These are phyloP conservation scores for Calephelis virginiensis DNA, from an alignment of 1,140 invertebrate species.

Conservation along the genomic window DNA sequence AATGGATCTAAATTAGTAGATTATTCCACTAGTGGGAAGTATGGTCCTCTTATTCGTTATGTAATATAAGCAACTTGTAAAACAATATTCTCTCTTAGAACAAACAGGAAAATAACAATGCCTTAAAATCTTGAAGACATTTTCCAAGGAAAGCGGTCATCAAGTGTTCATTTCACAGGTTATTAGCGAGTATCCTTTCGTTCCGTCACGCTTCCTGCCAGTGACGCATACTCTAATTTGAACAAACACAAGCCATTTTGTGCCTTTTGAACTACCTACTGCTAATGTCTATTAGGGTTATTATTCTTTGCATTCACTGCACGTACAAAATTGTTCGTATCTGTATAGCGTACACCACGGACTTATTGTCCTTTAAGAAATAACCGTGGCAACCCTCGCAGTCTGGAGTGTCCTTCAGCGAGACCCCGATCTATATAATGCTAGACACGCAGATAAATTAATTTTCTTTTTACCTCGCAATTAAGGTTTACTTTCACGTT, in stretches of 20 bases:
- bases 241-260: constrained; percentile 41
- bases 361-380: constrained; percentile 58
- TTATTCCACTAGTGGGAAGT: too few species aligned
- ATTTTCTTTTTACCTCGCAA: constrained; percentile 26
- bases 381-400: constrained; percentile 43
- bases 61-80: too few species aligned
- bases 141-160: constrained; percentile 49
- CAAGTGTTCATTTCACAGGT: constrained; percentile 68
- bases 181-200: constrained; percentile 59
- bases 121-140: background rate
- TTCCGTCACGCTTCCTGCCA: constrained; percentile 49
- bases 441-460: constrained; percentile 26
- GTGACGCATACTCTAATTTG: constrained; percentile 70
- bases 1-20: too few species aligned
- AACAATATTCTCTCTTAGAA: too few species aligned
- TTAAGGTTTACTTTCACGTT: background rate
- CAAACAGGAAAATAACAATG: background rate
- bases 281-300: constrained; percentile 35
- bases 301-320: constrained; percentile 29
- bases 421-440: constrained; percentile 43
- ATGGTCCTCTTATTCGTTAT: too few species aligned
- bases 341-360: constrained; percentile 45
- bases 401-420: constrained; percentile 38
- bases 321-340: constrained; percentile 36
- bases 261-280: constrained; percentile 30